Evolutionary conservation across 2,888 invertebrate species (phyloP), one percentile per base, ranked within the genome.

Genomic region (Palloptera scutellata): DNA sequence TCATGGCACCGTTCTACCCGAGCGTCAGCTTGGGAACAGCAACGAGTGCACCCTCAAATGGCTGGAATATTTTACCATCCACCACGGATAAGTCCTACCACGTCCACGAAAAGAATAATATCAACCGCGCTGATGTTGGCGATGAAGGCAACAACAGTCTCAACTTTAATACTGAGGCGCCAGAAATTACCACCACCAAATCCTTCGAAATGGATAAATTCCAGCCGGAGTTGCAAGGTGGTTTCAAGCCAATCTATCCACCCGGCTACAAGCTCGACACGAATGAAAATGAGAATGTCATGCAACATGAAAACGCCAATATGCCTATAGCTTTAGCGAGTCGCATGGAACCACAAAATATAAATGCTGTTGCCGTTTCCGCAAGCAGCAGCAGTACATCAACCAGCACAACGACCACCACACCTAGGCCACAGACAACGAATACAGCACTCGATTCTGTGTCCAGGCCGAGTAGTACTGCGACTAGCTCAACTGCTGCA

Each of bases 1-100:
- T 91, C 73, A 89, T 90, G 86, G 90, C 91, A 0, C 91, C 91
- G 0, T 91, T 91, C 75, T 88, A 90, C 57, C 91, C 91, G 0
- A 91, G 90, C 74, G 86, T 88, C 0, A 90, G 88, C 67, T 84
- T 89, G 1, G 89, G 88, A 69, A 75, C 76, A 0, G 86, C 87
- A 0, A 86, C 86, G 15, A 86, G 87, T 30, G 79, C 84, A 0
- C 86, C 86, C 41, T 71, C 74, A 0, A 88, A 89, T 75, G 90
- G 90, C 13, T 91, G 91, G 91, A 88, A 88, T 55, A 88, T 90
- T 11, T 86, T 89, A 2, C 81, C 84, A 1, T 77, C 81, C 5
- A 74, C 79, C 1, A 75, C 81, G 4, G 77, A 78, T 40, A 48
- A 54, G 10, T 52, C 54, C 1, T 55, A 62, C 9, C 61, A 76